Evolutionary conservation across 2,113 vertebrate genomes (phyloP), one percentile per base, ranked within the genome.

Genomic region (Melospiza georgiana): DNA sequence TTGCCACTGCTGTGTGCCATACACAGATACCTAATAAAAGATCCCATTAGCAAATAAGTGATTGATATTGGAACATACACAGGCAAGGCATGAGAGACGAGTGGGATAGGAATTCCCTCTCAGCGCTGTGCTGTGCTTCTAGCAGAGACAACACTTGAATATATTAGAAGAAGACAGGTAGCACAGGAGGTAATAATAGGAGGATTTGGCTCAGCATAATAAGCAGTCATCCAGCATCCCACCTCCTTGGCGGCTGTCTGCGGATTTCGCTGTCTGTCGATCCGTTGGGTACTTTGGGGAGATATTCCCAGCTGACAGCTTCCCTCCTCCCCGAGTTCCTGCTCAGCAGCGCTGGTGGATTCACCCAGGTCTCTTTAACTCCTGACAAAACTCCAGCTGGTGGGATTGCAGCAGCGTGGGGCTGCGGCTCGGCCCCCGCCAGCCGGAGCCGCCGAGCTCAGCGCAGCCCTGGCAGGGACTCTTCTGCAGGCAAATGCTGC

Each of bases 401-500:
- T 73, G 91, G 91, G 83, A 87, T 83, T 93, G 90, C 95, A 85
- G 93, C 78, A 80, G 57, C 24, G 17, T 77, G 78, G 95, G 90
- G 86, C 94, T 94, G 94, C 89, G 27, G 89, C 89, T 92, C 84
- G 62, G 87, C 73, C 83, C 74, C 77, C 8, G 20, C 27, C 12
- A 95, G 89, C 92, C 9, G 1, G 55, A 94, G 92, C 69, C 78
- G 33, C 66, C 7, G 17, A 95, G 91, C 86, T 94, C 95, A 3
- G 87, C 93, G 12, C 92, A 94, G 93, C 90, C 88, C 94, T 96
- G 95, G 93, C 96, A 93, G 92, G 57, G 92, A 94, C 92, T 93
- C 90, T 95, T 35, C 92, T 95, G 95, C 95, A 96, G 96, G 93
- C 92, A 22, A 94, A 95, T 90, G 94, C 94, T 96, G 95, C 95